Conservation (phyloP, 2,888 invertebrate species). For the Aporophyla nigra region DNA sequence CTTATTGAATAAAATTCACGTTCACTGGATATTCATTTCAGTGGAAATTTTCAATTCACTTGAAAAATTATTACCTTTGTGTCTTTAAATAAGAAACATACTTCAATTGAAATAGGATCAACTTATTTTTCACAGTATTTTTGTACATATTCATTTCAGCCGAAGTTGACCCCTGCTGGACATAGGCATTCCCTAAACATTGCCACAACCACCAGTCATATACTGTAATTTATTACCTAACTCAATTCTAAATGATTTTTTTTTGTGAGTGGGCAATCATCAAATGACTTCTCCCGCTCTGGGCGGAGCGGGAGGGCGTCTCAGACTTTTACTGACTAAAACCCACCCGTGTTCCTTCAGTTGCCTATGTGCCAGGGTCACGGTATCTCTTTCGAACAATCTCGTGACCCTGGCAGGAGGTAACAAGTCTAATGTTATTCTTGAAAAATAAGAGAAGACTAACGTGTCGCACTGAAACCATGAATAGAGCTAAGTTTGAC, state of each 20-base stretch:
- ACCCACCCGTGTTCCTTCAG: too few species aligned
- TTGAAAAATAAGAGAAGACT: not conserved
- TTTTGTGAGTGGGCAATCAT: too few species aligned
- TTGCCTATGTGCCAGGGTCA: too few species aligned
- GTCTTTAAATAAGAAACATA: not conserved
- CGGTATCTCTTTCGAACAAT: too few species aligned
- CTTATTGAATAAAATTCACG: conserved; percentile 23
- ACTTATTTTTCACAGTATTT: not conserved
- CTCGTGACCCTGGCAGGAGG: too few species aligned
- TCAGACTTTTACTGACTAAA: too few species aligned
- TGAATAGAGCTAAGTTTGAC: conserved; percentile 42
- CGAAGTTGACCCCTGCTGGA: not conserved
- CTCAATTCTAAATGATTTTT: too few species aligned
- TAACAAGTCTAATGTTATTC: not conserved
- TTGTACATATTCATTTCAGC: not conserved
- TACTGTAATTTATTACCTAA: too few species aligned
- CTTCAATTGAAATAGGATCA: not conserved
- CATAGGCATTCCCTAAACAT: not conserved
- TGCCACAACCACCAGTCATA: not conserved
- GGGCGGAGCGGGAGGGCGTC: too few species aligned
- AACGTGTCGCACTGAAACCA: conserved; percentile 16
- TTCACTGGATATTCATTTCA: conserved; percentile 5
- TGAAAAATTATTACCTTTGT: not conserved
- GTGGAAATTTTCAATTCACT: conserved; percentile 18
- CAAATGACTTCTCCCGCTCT: too few species aligned